Base-by-base conservation (phyloP, 2,113 vertebrate genomes). In the Urocolius indicus region DNA sequence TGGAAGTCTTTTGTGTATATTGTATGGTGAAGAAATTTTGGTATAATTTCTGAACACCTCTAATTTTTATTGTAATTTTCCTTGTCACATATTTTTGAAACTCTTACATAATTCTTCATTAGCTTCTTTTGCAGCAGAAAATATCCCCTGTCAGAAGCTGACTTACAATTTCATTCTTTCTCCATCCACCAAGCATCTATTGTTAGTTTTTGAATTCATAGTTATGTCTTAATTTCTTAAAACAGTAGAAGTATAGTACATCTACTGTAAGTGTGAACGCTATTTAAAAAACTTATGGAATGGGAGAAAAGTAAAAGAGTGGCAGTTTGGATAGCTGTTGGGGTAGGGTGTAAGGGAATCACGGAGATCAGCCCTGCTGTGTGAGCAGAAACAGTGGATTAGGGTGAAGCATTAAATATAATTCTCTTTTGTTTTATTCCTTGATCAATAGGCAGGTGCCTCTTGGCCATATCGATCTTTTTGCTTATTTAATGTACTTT, bases 401-500 rank as follows among this genome's bases (percentile, higher is more conserved):
- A 49, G 43, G 38, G 46, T 1, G 3, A 89, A 89, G 51, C 71
- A 65, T 82, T 45, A 68, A 66, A 76, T 63, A 18, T 46, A 69
- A 19, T 90, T 90, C 63, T 27, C 26, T 88, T 51, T 2, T 7
- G 16, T 77, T 94, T 93, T 84, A 18, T 87, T 87, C 49, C 63
- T 79, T 74, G 55, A 74, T 95, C 84, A 67, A 80, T 96, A 91
- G 63, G 63, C 52, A 83, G 57, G 63, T 93, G 34, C 83, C 43
- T 93, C 87, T 87, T 85, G 45, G 29, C 69, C 36, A 24, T 87
- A 94, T 88, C 2, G 72, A 93, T 89, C 46, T 91, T 84, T 90
- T 84, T 86, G 48, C 79, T 83, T 88, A 66, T 87, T 94, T 95
- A 88, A 83, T 88, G 63, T 90, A 69, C 79, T 90, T 89, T 58